Evolutionary conservation across 1,140 invertebrate species (phyloP).

Genomic region (Octopus sinensis): DNA sequence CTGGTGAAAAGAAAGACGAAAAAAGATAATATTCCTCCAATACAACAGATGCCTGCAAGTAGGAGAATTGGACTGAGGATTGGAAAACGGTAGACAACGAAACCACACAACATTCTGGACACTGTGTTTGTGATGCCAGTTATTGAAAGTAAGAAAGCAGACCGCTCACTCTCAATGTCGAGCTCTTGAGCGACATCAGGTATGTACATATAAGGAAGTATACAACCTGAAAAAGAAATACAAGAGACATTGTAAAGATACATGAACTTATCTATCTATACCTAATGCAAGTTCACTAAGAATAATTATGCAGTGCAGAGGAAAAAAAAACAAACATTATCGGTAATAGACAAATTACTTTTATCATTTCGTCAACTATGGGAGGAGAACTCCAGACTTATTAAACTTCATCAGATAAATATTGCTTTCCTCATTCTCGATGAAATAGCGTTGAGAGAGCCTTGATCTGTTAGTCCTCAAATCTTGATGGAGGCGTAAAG

Average conservation of each 20-base stretch:
- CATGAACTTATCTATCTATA: too few relatives aligned
- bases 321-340: too few relatives aligned
- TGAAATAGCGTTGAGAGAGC: too few relatives aligned
- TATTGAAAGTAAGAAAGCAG: conserved; percentile 74
- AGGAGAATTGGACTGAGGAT: conserved; percentile 84
- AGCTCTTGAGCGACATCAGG: not conserved
- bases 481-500: too few relatives aligned
- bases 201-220: not conserved
- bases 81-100: conserved; percentile 76
- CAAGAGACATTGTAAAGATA: not conserved
- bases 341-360: too few relatives aligned
- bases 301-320: too few relatives aligned
- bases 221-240: conserved; percentile 1
- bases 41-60: conserved; percentile 55
- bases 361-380: too few relatives aligned
- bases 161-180: not conserved
- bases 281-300: too few relatives aligned
- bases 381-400: too few relatives aligned
- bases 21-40: conserved; percentile 62
- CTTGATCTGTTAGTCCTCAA: too few relatives aligned
- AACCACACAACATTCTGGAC: conserved; percentile 61
- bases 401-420: too few relatives aligned
- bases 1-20: conserved; percentile 75
- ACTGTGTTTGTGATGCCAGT: conserved; percentile 75
- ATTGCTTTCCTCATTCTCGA: too few relatives aligned